A percentile compares a stretch with the other conserved stretches of the same genome.
phyloP scores from a whole-genome alignment of 2,113 vertebrate species.

The Pedionomus torquatus region DNA sequence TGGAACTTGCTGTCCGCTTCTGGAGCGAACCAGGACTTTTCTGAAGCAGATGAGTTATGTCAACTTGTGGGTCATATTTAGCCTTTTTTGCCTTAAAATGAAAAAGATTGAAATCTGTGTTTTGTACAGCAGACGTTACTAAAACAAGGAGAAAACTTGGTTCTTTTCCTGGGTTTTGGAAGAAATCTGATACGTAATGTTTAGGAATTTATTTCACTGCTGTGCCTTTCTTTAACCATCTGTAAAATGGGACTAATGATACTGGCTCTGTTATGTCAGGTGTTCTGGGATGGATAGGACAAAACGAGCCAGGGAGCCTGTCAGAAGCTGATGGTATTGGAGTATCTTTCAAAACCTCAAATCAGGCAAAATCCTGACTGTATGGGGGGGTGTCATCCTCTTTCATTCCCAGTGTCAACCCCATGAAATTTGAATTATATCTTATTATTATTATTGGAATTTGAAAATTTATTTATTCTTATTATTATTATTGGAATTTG shows the following conservation, averaged over 20 bases:
- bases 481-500: no score
- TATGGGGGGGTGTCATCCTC: not conserved
- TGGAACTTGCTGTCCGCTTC: not conserved
- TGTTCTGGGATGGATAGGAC: not conserved
- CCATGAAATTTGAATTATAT: not conserved
- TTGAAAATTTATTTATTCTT: no score
- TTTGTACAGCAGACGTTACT: not conserved
- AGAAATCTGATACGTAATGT: constrained; percentile 28
- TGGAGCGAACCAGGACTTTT: constrained; percentile 52
- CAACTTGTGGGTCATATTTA: constrained; percentile 56
- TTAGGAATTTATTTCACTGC: not conserved
- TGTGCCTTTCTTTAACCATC: constrained; percentile 26
- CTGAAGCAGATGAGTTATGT: constrained; percentile 68
- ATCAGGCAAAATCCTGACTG: not conserved
- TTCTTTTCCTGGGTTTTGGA: constrained; percentile 32
- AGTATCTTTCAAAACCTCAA: not conserved
- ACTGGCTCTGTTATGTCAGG: constrained; percentile 11
- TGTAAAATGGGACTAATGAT: constrained; percentile 15
- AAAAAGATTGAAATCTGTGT: constrained; percentile 59
- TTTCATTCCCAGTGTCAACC: not conserved
- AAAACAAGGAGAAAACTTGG: constrained; percentile 11
- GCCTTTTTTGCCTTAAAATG: constrained; percentile 71
- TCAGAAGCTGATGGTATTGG: not conserved
- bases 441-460: no score
- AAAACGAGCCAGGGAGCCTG: not conserved